A percentile compares a stretch with the other conserved stretches of the same genome.
phyloP scores from a whole-genome alignment of 2,797 vertebrate species.

The Taeniopygia guttata region DNA sequence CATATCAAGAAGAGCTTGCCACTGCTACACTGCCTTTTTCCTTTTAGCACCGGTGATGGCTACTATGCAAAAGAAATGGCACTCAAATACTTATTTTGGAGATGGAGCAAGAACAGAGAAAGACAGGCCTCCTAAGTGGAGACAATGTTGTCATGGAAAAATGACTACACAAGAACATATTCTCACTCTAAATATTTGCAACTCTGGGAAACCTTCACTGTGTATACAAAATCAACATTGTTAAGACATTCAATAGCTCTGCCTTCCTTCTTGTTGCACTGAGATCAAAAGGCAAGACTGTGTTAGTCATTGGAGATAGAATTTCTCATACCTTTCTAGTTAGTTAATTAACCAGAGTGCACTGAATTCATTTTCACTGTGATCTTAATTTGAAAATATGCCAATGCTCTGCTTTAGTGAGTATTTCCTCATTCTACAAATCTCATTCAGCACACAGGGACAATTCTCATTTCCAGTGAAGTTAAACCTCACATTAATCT shows the following conservation, averaged over 20 bases:
- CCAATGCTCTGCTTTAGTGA: neutral
- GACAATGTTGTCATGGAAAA: neutral
- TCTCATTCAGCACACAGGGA: neutral
- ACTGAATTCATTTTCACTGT: conserved; percentile 41
- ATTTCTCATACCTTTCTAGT: conserved; percentile 38
- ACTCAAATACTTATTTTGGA: neutral
- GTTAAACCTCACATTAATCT: neutral
- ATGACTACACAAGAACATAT: neutral
- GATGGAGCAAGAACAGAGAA: neutral
- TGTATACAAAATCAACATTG: conserved; percentile 43
- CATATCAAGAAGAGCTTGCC: neutral
- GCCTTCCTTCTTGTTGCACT: conserved; percentile 12
- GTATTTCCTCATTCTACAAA: conserved; percentile 28
- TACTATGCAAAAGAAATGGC: neutral
- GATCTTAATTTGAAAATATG: conserved; percentile 62
- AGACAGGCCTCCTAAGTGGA: neutral
- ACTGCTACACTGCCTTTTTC: neutral
- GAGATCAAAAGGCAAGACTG: conserved; percentile 38
- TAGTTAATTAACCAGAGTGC: conserved; percentile 53
- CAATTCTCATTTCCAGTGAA: neutral
- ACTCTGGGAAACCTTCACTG: neutral
- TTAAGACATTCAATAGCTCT: conserved; percentile 34
- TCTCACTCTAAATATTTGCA: conserved; percentile 40
- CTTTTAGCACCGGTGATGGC: neutral
- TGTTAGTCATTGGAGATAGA: conserved; percentile 36